These are phyloP conservation scores for Cheilosia urbana DNA, from an alignment of 2,888 invertebrate genomes.

Conservation along the genomic window DNA sequence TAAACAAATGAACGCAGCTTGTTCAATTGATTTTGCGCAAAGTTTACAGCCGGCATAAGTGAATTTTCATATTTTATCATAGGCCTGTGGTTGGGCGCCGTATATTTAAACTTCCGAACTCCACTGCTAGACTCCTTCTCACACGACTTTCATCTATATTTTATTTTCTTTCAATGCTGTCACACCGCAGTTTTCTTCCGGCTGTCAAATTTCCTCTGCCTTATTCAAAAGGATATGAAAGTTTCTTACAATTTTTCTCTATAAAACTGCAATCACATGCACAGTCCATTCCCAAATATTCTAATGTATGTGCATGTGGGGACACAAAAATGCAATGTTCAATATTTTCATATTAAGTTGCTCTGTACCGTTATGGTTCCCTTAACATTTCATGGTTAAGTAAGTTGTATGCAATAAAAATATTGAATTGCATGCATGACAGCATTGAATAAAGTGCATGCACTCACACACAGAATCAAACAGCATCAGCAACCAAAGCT, in stretches of 20 bases:
- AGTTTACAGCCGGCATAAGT: no score
- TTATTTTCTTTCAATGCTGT: neutral
- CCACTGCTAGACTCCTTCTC: no score
- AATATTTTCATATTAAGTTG: slow-evolving; percentile 34
- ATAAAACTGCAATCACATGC: neutral
- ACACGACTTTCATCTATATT: no score
- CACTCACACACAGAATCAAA: slow-evolving; percentile 32
- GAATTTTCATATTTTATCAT: no score
- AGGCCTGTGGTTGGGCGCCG: no score
- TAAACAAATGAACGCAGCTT: no score
- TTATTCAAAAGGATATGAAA: neutral
- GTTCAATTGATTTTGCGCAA: no score
- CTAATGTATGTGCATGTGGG: neutral
- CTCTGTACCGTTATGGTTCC: slow-evolving; percentile 28
- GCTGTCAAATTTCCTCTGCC: slow-evolving; percentile 1
- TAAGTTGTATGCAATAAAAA: slow-evolving; percentile 73
- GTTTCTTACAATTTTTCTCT: neutral
- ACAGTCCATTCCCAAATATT: no score
- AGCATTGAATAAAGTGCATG: slow-evolving; percentile 72
- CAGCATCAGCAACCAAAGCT: neutral
- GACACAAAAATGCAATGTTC: slow-evolving; percentile 21
- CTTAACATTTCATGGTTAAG: slow-evolving; percentile 70
- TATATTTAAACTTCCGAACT: no score
- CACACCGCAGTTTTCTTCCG: neutral
- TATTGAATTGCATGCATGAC: slow-evolving; percentile 75